Conservation (phyloP, 2,797 vertebrate species). For the Chaetophractus vellerosus region DNA sequence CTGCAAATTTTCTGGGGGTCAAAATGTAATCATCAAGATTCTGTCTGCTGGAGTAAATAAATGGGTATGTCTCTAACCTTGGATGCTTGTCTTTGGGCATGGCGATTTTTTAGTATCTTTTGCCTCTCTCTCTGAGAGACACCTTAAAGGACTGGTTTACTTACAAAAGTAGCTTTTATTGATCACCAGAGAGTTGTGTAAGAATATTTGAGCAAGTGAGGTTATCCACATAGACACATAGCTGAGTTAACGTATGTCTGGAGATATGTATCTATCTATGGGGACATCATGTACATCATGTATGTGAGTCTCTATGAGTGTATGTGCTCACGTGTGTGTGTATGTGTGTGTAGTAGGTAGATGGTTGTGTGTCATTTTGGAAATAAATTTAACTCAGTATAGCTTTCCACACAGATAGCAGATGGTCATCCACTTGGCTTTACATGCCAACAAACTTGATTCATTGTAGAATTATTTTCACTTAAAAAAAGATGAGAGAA, state of each 20-base stretch:
- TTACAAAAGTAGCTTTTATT: not conserved
- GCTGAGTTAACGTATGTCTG: not conserved
- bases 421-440: not conserved
- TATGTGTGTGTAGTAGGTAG: not conserved
- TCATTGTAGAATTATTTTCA: constrained; percentile 20
- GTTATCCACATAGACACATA: not conserved
- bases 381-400: constrained; percentile 34
- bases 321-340: not conserved
- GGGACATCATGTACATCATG: not conserved
- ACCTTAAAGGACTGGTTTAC: not conserved
- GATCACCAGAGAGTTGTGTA: not conserved
- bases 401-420: constrained; percentile 2
- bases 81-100: constrained; percentile 8
- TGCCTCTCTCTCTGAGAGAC: constrained; percentile 43
- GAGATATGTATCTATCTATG: not conserved
- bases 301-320: not conserved
- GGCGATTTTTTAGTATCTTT: constrained; percentile 1
- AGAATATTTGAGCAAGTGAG: constrained; percentile 1
- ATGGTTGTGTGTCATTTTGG: constrained; percentile 11
- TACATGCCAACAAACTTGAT: not conserved
- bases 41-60: constrained; percentile 4
- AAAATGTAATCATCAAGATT: constrained; percentile 16
- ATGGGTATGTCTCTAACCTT: not conserved
- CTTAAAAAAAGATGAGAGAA: constrained; percentile 8
- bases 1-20: not conserved